A percentile compares a stretch with the other conserved stretches of the same genome.
Conservation (phyloP, 2,113 vertebrate genomes). For the Sphyrna mokarran region DNA sequence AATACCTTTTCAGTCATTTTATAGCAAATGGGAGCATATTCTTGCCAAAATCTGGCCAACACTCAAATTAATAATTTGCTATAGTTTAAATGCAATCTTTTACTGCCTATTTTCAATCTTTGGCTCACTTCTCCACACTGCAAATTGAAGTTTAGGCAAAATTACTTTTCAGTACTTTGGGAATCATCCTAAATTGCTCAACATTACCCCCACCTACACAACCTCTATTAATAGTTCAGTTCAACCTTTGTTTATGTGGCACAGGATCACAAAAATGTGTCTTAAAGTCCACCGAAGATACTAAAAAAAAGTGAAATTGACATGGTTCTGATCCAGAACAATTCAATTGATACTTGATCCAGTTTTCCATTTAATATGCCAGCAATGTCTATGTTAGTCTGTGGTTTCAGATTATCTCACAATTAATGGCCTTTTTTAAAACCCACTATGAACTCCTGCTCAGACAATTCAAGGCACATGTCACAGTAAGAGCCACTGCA, state of each 20-base stretch:
- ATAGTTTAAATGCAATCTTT: neutral
- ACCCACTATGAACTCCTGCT: neutral
- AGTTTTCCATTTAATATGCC: slow-evolving; percentile 26
- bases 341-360: neutral
- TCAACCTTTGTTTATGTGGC: neutral
- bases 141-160: neutral
- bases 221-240: neutral
- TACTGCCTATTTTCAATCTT: slow-evolving; percentile 8
- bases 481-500: no score
- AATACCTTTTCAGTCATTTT: slow-evolving; percentile 22
- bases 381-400: neutral
- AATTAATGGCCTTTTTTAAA: slow-evolving; percentile 3
- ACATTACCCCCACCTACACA: no score
- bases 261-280: neutral
- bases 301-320: neutral
- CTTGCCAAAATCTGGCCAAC: neutral
- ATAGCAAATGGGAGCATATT: neutral
- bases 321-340: neutral
- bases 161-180: neutral
- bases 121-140: neutral
- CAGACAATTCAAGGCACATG: neutral
- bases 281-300: neutral
- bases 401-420: neutral
- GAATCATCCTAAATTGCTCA: neutral
- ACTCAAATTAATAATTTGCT: neutral